Base-by-base conservation (phyloP, 1,140 invertebrate genomes). In the Calephelis virginiensis region DNA sequence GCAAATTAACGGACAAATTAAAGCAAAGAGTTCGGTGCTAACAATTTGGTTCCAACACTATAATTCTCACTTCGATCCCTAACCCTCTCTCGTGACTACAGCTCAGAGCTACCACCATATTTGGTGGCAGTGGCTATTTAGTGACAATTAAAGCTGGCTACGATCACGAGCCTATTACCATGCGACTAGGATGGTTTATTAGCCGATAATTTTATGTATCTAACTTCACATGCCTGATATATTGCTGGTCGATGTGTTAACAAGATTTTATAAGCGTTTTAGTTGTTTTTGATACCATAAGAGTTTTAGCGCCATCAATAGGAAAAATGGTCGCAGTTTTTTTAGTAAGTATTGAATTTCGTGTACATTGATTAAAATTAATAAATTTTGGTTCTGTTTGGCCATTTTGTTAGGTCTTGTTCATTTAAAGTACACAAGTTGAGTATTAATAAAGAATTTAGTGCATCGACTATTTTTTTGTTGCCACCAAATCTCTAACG, bases 151-250 rank as follows among this genome's bases (percentile, higher is more conserved):
- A 83, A 77, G 68, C 72, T 66, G 38, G 61, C 64, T 68, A 40
- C 67, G 65, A 77, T 83, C 81, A 81, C 81, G 81, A 83, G 61
- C 67, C 75, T 76, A 81, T 83, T 80, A 78, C 77, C 77, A 77
- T 80, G 74, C 74, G 75, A 66, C 71, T 76, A 75, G 66, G 69
- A 68, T 74, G 69, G 72, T 81, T 79, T 82, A 79, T 82, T 78
- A 72, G 69, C 63, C 66, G 63, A 66, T 77, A 71, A 78, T 78
- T 69, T 73, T 77, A 71, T 61, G 66, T 68, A 63, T 70, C 40
- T 49, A 56, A 60, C 62, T 70, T 14, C 43, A 59, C 64, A 69
- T 61, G 50, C 17, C 28, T 17, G 45, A 50, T 56, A 67, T 67
- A 71, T 67, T 17, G 60, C 53, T 49, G 48, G 38, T 48, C 49